Evolutionary conservation across 2,797 vertebrate genomes (phyloP).

Genomic region (Malurus leucopterus): DNA sequence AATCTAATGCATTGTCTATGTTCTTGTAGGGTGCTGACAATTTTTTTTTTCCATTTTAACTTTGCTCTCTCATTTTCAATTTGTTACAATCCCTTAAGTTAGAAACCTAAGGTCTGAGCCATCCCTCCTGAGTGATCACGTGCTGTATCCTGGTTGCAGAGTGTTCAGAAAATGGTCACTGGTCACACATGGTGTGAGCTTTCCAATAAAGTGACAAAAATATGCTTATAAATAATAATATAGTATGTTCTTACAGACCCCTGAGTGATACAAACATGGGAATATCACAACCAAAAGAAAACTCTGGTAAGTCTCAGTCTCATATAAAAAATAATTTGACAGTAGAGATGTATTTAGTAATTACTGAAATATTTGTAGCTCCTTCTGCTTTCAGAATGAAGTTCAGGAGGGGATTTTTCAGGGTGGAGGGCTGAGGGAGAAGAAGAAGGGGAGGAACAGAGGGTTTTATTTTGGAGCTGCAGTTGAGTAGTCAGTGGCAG

Average conservation of each 20-base stretch:
- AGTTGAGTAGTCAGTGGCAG: neutral
- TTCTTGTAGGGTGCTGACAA: neutral
- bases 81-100: neutral
- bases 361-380: neutral
- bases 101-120: neutral
- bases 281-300: neutral
- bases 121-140: neutral
- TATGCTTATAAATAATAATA: neutral
- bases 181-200: neutral
- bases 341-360: neutral
- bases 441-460: neutral
- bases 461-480: neutral
- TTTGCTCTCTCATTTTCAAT: neutral
- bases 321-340: neutral
- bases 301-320: neutral
- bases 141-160: neutral
- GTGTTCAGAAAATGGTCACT: neutral
- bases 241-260: neutral
- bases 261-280: neutral
- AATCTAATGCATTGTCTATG: neutral
- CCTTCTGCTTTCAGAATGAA: constrained; percentile 39
- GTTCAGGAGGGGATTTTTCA: constrained; percentile 5
- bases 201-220: neutral
- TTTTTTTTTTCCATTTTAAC: neutral
- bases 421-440: neutral